These are phyloP conservation scores for Macrochelys suwanniensis DNA, from an alignment of 2,797 vertebrate species.

Conservation along the genomic window DNA sequence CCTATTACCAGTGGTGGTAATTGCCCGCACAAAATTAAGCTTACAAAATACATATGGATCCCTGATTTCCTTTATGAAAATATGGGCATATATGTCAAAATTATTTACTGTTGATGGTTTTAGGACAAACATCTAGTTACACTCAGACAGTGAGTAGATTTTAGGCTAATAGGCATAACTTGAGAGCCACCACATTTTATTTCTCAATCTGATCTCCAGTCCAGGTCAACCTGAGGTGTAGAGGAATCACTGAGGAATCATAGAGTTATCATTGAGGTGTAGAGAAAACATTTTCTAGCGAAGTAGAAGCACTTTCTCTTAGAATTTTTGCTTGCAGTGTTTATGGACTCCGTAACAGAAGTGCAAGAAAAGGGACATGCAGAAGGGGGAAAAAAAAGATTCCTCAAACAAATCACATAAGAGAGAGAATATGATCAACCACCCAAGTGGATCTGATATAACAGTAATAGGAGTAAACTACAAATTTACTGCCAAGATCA, in stretches of 20 bases:
- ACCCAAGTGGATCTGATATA: conserved; percentile 31
- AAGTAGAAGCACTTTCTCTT: conserved; percentile 14
- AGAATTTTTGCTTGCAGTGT: not conserved
- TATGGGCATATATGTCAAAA: not conserved
- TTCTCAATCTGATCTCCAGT: not conserved
- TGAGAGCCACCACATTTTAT: not conserved
- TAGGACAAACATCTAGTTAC: not conserved
- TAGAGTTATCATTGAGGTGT: not conserved
- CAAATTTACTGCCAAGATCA: conserved; percentile 17
- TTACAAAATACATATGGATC: not conserved
- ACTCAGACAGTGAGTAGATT: not conserved
- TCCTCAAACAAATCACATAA: conserved; percentile 28
- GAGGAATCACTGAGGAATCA: not conserved
- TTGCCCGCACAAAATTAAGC: not conserved
- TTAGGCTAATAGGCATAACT: not conserved
- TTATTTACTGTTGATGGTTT: not conserved
- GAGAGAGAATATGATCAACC: conserved; percentile 40
- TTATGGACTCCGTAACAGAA: not conserved
- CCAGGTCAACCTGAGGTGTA: rapidly evolving
- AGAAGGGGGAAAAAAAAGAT: not conserved
- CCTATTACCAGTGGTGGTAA: not conserved
- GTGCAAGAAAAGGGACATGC: not conserved
- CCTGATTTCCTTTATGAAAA: not conserved
- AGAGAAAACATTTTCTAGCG: not conserved
- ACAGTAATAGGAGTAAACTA: not conserved